Percentiles rank a stretch among this genome's conserved stretches.
Conservation (phyloP, 2,888 invertebrate species). For the Stenchaetothrips biformis region DNA sequence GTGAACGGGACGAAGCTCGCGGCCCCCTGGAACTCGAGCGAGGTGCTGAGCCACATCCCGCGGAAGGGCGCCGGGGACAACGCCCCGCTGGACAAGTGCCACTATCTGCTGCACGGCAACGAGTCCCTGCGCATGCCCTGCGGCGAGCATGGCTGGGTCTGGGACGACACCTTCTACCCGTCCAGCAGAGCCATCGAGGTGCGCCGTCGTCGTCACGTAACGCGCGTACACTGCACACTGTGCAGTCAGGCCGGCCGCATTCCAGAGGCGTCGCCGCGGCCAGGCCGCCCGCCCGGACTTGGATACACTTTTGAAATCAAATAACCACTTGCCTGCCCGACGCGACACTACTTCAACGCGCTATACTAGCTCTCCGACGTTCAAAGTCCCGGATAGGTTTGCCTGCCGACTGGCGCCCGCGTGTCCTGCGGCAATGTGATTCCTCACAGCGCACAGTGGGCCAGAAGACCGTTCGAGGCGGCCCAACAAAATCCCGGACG, state of each 20-base stretch:
- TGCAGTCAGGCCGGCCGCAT: not conserved
- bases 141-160: slow-evolving; percentile 54
- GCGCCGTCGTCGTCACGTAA: not conserved
- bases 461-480: no score
- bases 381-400: no score
- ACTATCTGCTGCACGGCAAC: slow-evolving; percentile 47
- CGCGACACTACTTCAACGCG: no score
- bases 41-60: slow-evolving; percentile 55
- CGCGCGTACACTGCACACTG: not conserved
- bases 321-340: no score
- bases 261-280: not conserved
- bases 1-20: slow-evolving; percentile 51
- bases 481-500: no score
- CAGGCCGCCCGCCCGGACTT: not conserved
- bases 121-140: slow-evolving; percentile 42
- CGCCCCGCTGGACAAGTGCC: slow-evolving; percentile 62
- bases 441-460: no score
- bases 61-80: slow-evolving; percentile 51
- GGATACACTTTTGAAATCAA: no score
- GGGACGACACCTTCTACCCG: slow-evolving; percentile 65
- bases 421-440: no score
- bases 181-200: slow-evolving; percentile 64
- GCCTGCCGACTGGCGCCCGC: no score
- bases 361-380: no score
- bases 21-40: slow-evolving; percentile 47